Conservation (phyloP, 2,888 invertebrate species). For the Rotaria socialis region DNA sequence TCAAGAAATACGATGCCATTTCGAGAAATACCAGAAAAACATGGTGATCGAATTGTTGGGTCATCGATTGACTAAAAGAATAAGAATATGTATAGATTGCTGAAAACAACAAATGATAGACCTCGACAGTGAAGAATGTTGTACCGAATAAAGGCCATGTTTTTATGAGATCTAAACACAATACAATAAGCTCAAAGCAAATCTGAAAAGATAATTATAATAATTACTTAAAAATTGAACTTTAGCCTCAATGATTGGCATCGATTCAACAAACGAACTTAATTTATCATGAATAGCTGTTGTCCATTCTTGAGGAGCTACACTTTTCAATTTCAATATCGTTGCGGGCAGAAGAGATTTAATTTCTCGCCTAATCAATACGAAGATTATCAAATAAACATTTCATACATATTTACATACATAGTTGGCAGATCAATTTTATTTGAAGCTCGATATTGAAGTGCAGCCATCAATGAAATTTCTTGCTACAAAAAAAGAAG, state of each 20-base stretch:
- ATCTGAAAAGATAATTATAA: too few species aligned
- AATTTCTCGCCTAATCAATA: constrained; percentile 55
- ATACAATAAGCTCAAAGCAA: constrained; percentile 34
- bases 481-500: constrained; percentile 65
- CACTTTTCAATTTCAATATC: constrained; percentile 76
- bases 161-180: constrained; percentile 74
- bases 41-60: constrained; percentile 71
- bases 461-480: constrained; percentile 80
- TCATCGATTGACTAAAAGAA: constrained; percentile 60
- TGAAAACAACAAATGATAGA: constrained; percentile 49
- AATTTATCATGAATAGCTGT: constrained; percentile 80
- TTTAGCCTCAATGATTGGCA: constrained; percentile 77
- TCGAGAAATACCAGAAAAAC: constrained; percentile 85
- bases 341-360: constrained; percentile 87
- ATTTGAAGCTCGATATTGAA: constrained; percentile 84
- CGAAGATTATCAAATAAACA: neutral
- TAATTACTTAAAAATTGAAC: constrained; percentile 66
- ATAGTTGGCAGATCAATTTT: constrained; percentile 76
- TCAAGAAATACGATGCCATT: constrained; percentile 89
- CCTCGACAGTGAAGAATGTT: constrained; percentile 87
- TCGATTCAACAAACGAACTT: constrained; percentile 70
- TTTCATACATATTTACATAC: constrained; percentile 62
- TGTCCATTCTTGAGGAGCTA: constrained; percentile 83
- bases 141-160: constrained; percentile 94
- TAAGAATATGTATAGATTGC: too few species aligned